phyloP scores from a whole-genome alignment of 2,113 vertebrate species.

The Burhinus oedicnemus region DNA sequence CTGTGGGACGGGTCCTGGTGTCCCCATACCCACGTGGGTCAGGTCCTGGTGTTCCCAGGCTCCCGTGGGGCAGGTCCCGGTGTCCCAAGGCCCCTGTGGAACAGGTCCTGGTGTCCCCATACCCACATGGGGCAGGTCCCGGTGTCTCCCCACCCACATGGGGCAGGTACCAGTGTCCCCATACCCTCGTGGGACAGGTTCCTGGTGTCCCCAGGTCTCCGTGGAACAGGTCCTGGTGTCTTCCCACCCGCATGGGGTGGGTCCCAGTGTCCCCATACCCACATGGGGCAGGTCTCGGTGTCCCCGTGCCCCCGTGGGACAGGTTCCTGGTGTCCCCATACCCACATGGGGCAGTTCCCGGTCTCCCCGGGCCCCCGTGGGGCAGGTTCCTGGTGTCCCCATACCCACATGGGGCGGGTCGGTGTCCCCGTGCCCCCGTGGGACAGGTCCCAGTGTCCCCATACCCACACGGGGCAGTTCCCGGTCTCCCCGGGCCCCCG shows the following conservation, averaged over 20 bases:
- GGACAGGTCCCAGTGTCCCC: neutral
- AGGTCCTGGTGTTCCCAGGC: accelerated
- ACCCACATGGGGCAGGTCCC: neutral
- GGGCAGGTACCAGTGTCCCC: neutral
- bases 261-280: neutral
- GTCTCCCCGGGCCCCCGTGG: neutral
- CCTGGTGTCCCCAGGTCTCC: neutral
- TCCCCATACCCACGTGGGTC: accelerated
- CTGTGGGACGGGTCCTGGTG: accelerated
- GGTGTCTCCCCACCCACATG: too few species aligned
- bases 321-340: too few species aligned
- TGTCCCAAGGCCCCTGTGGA: neutral
- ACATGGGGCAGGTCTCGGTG: accelerated
- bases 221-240: neutral
- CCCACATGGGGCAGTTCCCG: too few species aligned
- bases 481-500: neutral
- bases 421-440: neutral
- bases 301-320: too few species aligned
- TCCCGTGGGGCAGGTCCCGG: accelerated
- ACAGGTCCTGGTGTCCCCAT: neutral
- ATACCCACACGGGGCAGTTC: neutral
- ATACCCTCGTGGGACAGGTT: neutral
- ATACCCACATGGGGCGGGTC: accelerated
- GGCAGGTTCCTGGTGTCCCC: neutral
- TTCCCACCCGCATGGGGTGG: neutral